Evolutionary conservation across 2,113 vertebrate species (phyloP), one percentile per base, ranked within the genome.

Genomic region (Boulengeromyrus knoepffleri): DNA sequence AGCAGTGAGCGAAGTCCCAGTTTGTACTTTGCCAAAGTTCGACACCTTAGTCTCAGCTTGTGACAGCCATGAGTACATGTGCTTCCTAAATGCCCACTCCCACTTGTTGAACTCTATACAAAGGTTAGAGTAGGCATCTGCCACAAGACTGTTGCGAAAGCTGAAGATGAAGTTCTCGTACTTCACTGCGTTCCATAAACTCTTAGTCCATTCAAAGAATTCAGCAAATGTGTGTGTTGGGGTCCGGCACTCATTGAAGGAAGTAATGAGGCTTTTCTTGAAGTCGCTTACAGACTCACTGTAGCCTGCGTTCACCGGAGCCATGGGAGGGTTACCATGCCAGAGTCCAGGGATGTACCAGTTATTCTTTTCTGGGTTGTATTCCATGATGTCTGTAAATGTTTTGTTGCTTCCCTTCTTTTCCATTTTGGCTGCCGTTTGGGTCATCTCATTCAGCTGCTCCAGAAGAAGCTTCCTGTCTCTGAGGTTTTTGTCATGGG

Each of bases 251-350:
- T 88, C 89, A 80, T 42, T 88, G 0, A 95, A 91, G 31, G 91
- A 86, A 5, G 39, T 1, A 27, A 93, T 47, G 13, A 94, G 85
- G 42, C 3, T 90, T 74, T 70, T 90, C 50, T 94, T 95, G 13
- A 95, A 88, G 24, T 90, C 87, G 19, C 89, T 62, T 15, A 90
- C 93, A 10, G 88, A 52, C 17, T 92, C 91, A 87, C 93, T 93
- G 90, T 93, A 94, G 3, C 89, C 89, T 15, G 85, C 66, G 58
- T 52, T 93, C 9, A 94, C 91, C 27, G 93, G 49, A 49, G 94
- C 90, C 94, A 94, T 94, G 3, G 92, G 93, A 6, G 94, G 94
- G 62, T 58, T 92, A 27, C 94, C 93, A 46, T 91, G 88, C 94
- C 94, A 94, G 49, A 92, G 77, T 17, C 92, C 88, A 85, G 94